Conservation (phyloP, 92 coral and sea anemone species). For the Siderastrea radians region DNA sequence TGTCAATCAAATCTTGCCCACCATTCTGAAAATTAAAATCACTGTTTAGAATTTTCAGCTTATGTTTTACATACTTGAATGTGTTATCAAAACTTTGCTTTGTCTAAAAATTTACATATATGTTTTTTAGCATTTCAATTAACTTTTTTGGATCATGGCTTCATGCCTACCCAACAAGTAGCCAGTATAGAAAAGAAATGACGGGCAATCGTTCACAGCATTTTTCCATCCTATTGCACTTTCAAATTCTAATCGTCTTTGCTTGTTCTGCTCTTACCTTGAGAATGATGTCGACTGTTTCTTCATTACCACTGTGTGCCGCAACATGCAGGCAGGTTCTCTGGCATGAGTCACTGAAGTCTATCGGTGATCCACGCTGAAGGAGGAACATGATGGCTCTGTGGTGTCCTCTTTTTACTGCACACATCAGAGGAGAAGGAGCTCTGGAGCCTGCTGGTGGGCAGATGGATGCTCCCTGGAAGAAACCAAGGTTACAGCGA, state of each 20-base stretch:
- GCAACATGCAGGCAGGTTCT: constrained; percentile 88
- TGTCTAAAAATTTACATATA: too few relatives aligned
- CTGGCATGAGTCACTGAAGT: constrained; percentile 66
- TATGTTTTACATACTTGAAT: too few relatives aligned
- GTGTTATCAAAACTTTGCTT: too few relatives aligned
- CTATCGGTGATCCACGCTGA: constrained; percentile 75
- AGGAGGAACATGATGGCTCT: constrained; percentile 71
- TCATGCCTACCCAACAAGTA: too few relatives aligned
- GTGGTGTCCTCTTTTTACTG: constrained; percentile 81
- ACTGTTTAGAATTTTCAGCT: background rate
- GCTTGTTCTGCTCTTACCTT: constrained; percentile 36
- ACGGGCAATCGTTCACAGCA: background rate
- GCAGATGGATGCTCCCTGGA: constrained; percentile 75
- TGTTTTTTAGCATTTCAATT: too few relatives aligned
- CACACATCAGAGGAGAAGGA: constrained; percentile 86
- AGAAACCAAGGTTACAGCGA: background rate
- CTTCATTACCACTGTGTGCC: constrained; percentile 78
- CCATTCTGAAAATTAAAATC: constrained; percentile 53
- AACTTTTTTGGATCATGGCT: too few relatives aligned
- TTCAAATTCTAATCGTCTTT: background rate
- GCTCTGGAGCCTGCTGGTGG: constrained; percentile 65
- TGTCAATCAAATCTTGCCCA: constrained; percentile 59
- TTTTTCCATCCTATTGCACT: too few relatives aligned
- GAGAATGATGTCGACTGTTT: constrained; percentile 74
- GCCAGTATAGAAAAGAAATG: background rate